Base-by-base conservation (phyloP, 2,888 invertebrate genomes). In the Eulithis testata region DNA sequence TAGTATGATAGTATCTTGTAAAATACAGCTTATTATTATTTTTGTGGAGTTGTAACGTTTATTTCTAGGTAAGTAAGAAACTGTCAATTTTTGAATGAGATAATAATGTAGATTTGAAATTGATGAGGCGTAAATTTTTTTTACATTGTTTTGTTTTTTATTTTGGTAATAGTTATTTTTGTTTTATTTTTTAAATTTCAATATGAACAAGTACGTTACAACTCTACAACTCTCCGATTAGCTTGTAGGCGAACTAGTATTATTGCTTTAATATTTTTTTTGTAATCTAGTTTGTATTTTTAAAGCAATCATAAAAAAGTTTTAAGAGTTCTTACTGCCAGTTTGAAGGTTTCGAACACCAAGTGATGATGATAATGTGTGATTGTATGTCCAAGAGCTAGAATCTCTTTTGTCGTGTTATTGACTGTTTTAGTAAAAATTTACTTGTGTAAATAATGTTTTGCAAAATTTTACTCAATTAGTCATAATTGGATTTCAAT, bases 281-380 rank as follows among this genome's bases (percentile, higher is more conserved):
- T 81, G 80, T 84, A 75, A 66, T 81, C 73, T 81, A 87, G 78
- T 75, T 73, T 80, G 77, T 83, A 85, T 83, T 81, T 78, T 71
- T 76, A 77, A 69, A 77, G 81, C 85, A 76, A 78, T 79, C 77
- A 75, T 79, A 80, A 27, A 83, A 82, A 81, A 78, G 85, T 84
- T 12, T 76, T 75, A 59, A 63, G 53, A 40, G 80, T 81, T 79
- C 82, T 62, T 84, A 90, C 91, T 91, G 90, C 91, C 91, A 91
- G 88, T 87, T 87, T 84, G 80, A 85, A 87, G 88, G 87, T 88
- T 87, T 86, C 83, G 83, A 81, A 90, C 90, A 89, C 90, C 90
- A 89, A 88, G 77, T 79, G 62, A 75, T 78, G 80, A 72, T 75
- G 80, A 79, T 21, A 78, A 80, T 78, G 83, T 70, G 73, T 83